Conservation (phyloP, 1,140 invertebrate genomes). For the Drosophila pallidifrons region DNA sequence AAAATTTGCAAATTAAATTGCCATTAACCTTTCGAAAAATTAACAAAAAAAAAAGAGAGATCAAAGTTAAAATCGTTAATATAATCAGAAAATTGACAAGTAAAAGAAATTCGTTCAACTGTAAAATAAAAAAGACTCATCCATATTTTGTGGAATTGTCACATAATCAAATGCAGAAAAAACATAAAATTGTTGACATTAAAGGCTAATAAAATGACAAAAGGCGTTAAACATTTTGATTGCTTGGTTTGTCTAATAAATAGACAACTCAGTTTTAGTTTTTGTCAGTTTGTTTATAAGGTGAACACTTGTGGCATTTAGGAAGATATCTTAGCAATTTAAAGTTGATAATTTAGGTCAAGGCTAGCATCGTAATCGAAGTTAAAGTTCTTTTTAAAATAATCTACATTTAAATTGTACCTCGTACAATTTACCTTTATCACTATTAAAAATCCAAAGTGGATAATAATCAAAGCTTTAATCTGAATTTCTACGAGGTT, state of each 20-base stretch:
- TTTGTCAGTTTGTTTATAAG: not conserved
- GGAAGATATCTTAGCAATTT: not conserved
- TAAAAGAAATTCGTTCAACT: constrained; percentile 23
- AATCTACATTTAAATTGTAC: not conserved
- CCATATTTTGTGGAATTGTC: constrained; percentile 41
- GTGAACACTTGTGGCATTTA: constrained; percentile 15
- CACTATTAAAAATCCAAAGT: not conserved
- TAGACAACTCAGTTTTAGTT: not conserved
- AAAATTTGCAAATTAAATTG: constrained; percentile 75
- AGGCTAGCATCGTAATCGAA: not conserved
- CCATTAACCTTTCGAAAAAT: constrained; percentile 57
- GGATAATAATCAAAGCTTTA: not conserved
- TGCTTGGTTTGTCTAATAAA: constrained; percentile 8
- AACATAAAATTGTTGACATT: constrained; percentile 17
- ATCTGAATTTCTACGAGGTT: not conserved
- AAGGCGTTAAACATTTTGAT: constrained; percentile 27
- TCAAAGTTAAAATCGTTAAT: not conserved
- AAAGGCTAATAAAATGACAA: constrained; percentile 58
- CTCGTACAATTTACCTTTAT: not conserved
- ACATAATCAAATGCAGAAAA: constrained; percentile 21
- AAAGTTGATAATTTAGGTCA: constrained; percentile 1
- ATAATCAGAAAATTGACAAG: constrained; percentile 1
- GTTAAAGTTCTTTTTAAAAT: not conserved
- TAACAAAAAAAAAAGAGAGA: not conserved
- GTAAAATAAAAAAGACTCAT: constrained; percentile 29